These are phyloP conservation scores for Cylas formicarius DNA, from an alignment of 1,140 invertebrate species.

Conservation along the genomic window DNA sequence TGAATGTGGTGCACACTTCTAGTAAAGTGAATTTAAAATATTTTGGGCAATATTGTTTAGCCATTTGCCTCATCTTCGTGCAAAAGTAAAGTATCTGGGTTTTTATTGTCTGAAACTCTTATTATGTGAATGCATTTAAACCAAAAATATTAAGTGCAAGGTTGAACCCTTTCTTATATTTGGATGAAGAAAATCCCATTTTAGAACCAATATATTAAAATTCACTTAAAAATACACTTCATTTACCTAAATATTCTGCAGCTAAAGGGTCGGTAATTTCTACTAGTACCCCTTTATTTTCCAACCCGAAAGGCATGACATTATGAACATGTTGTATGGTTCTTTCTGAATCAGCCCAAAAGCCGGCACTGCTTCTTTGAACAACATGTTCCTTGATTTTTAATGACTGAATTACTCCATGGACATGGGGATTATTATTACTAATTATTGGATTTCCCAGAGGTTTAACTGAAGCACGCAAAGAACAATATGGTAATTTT, in stretches of 20 bases:
- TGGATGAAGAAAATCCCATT: too few relatives aligned
- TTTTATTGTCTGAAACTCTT: too few relatives aligned
- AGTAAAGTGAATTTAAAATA: too few relatives aligned
- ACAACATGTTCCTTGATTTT: slow-evolving; percentile 70
- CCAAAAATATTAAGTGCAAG: too few relatives aligned
- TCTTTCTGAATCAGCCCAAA: slow-evolving; percentile 70
- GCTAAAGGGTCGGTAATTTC: slow-evolving; percentile 65
- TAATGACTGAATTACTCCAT: slow-evolving; percentile 64
- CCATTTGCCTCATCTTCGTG: too few relatives aligned
- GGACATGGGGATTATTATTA: slow-evolving; percentile 57
- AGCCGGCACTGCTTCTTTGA: slow-evolving; percentile 64
- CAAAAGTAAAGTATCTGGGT: too few relatives aligned
- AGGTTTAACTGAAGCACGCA: slow-evolving; percentile 63
- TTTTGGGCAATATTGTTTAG: too few relatives aligned
- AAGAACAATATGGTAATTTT: slow-evolving; percentile 62
- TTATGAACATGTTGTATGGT: slow-evolving; percentile 66
- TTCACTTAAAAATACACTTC: slow-evolving; percentile 7
- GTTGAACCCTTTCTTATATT: too few relatives aligned
- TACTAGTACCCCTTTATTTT: slow-evolving; percentile 52
- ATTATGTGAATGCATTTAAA: too few relatives aligned
- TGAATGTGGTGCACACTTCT: too few relatives aligned
- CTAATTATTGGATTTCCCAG: slow-evolving; percentile 64
- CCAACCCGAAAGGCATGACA: slow-evolving; percentile 65
- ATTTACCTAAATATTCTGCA: slow-evolving; percentile 61
- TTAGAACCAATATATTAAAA: too few relatives aligned